A percentile compares a stretch with the other conserved stretches of the same genome.
Conservation (phyloP, 1,140 invertebrate species). For the Acyrthosiphon pisum region DNA sequence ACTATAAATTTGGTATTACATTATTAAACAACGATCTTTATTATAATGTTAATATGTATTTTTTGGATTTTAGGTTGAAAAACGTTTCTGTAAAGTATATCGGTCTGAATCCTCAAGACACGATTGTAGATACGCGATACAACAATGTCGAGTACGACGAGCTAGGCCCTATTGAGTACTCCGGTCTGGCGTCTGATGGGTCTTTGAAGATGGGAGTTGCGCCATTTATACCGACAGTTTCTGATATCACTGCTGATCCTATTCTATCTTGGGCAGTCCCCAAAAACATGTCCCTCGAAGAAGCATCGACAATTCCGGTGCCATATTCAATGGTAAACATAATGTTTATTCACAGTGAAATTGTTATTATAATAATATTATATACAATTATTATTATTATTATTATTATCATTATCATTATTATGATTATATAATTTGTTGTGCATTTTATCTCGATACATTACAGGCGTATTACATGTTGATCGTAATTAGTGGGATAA, state of each 20-base stretch:
- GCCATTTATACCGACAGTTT: conserved; percentile 38
- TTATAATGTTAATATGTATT: neutral
- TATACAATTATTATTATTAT: neutral
- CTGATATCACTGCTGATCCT: conserved; percentile 51
- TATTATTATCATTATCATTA: neutral
- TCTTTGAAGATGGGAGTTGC: conserved; percentile 48
- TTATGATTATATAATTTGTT: neutral
- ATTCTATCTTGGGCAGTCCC: conserved; percentile 66
- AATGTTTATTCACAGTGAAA: neutral
- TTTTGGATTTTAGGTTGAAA: neutral
- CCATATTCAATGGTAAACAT: conserved; percentile 60
- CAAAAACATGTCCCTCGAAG: conserved; percentile 67
- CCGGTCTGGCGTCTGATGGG: neutral
- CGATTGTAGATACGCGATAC: neutral
- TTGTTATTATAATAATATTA: neutral
- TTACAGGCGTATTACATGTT: conserved; percentile 53
- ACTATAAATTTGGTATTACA: too few relatives aligned
- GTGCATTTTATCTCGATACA: neutral
- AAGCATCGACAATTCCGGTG: conserved; percentile 69
- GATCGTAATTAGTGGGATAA: neutral
- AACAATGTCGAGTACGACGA: conserved; percentile 2
- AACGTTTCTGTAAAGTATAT: conserved; percentile 19
- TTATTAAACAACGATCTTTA: neutral
- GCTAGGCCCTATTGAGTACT: conserved; percentile 56
- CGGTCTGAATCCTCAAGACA: conserved; percentile 14